These are phyloP conservation scores for Chromobotia macracanthus DNA, from an alignment of 2,797 vertebrate species.

Conservation along the genomic window DNA sequence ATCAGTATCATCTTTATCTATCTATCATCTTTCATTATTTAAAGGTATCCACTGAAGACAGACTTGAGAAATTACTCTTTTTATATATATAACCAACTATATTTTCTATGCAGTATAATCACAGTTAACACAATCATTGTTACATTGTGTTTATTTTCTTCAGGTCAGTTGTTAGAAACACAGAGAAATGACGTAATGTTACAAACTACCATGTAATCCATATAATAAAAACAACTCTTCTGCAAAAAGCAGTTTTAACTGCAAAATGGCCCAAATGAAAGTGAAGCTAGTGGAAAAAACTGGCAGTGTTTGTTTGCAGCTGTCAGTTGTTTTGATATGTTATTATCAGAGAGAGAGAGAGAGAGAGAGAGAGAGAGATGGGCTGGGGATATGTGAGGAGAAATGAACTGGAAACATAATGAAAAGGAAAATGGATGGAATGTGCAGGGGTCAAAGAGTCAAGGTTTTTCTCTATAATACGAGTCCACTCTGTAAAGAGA, in stretches of 20 bases:
- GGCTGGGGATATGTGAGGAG: constrained; percentile 17
- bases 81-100: not conserved
- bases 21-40: constrained; percentile 35
- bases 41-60: constrained; percentile 2
- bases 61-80: constrained; percentile 6
- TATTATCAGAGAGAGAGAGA: constrained; percentile 2
- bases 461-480: constrained; percentile 15
- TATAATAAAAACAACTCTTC: too few relatives aligned
- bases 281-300: not conserved
- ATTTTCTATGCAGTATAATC: not conserved
- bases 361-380: too few relatives aligned
- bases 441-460: constrained; percentile 6
- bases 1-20: constrained; percentile 40
- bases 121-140: not conserved
- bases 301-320: not conserved
- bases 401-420: constrained; percentile 31
- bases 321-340: not conserved
- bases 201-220: not conserved
- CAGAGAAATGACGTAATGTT: not conserved
- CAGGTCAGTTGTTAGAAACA: constrained; percentile 14
- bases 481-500: too few relatives aligned
- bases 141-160: not conserved
- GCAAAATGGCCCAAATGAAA: not conserved
- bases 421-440: constrained; percentile 24
- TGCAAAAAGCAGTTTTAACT: not conserved